Evolutionary conservation across 2,888 invertebrate species (phyloP), one percentile per base, ranked within the genome.

Genomic region (Aphodius granarius): DNA sequence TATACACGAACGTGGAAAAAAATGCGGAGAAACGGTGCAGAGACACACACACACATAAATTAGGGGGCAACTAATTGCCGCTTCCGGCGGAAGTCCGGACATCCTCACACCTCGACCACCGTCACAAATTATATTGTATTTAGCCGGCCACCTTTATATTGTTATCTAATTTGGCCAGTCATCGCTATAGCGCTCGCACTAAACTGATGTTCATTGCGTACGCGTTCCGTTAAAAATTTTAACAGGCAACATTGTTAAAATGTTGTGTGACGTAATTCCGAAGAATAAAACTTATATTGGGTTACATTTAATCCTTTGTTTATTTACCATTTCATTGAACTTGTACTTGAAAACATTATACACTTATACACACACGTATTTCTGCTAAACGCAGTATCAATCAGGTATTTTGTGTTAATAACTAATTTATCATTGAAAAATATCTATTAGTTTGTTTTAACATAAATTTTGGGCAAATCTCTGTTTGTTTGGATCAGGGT

Each of bases 91-190:
- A 84, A 83, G 80, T 79, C 78, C 82, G 82, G 83, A 82, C 82
- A 82, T 83, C 83, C 83, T 83, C 80, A 77, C 83, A 83, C 82
- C 83, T 83, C 77, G 77, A 73, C 76, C 78, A 79, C 80, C 81
- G 81, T 80, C 82, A 82, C 84, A 82, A 83, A 85, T 84, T 84
- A 84, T 82, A 83, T 83, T 84, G 82, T 84, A 83, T 84, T 84
- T 84, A 83, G 82, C 81, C 81, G 81, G 83, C 82, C 83, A 82
- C 81, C 82, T 83, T 82, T 82, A 79, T 80, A 81, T 82, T 82
- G 82, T 83, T 78, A 78, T 75, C 79, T 80, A 81, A 81, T 82
- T 82, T 80, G 81, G 75, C 80, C 79, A 83, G 84, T 84, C 83
- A 84, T 81, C 68, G 66, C 66, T 63, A n/a, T n/a, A n/a, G 43